phyloP scores from a whole-genome alignment of 1,140 invertebrate species.

The Sogatella furcifera region DNA sequence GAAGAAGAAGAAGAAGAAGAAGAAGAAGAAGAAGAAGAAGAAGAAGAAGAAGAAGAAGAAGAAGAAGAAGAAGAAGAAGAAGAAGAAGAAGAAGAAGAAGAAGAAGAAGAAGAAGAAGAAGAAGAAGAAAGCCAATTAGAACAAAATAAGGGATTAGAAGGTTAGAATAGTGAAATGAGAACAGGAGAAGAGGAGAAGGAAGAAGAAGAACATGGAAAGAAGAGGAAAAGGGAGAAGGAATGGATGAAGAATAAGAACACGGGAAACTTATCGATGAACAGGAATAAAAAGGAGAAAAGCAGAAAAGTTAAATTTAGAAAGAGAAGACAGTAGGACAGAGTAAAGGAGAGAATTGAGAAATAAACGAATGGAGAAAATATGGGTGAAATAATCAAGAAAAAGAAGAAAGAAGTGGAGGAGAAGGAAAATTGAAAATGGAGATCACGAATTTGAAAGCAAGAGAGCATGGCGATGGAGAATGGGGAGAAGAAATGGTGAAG shows the following conservation, averaged over 20 bases:
- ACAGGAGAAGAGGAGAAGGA: neutral
- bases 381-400: neutral
- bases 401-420: neutral
- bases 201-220: no score
- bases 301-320: no score
- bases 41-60: neutral
- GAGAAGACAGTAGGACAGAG: no score
- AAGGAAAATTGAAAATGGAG: no score
- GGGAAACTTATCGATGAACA: neutral
- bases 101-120: neutral
- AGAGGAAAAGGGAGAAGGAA: no score
- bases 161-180: no score
- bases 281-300: neutral
- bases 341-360: neutral
- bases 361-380: no score
- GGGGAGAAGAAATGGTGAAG: no score
- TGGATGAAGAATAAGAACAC: neutral
- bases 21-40: neutral
- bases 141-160: neutral
- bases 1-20: neutral
- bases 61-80: neutral
- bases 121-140: neutral
- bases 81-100: neutral
- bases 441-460: no score
- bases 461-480: no score